Base-by-base conservation (phyloP, 2,888 invertebrate genomes). In the Leptinotarsa tumamoca region DNA sequence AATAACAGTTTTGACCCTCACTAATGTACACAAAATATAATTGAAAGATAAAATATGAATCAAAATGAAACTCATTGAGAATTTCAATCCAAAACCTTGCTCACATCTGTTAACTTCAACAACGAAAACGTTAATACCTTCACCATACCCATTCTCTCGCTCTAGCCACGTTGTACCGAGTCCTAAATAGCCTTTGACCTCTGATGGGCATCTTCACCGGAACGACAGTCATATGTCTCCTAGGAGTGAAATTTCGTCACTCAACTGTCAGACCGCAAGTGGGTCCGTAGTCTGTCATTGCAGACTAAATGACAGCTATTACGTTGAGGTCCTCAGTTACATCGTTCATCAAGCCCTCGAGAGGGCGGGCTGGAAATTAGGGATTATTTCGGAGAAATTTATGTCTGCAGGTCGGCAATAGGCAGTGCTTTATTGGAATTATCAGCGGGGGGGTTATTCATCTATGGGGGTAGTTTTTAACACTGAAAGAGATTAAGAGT, bases 281-380 rank as follows among this genome's bases (percentile, higher is more conserved):
- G 73, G 81, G 82, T 76, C 79, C 76, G 79, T 75, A 79, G 72
- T 82, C 72, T 77, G 79, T 82, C 83, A 82, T 82, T 79, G 75
- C 79, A 67, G 67, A 71, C 78, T 82, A 80, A 82, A 79, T 78
- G 77, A 80, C 81, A 61, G 74, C 80, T 79, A 83, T 82, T 83
- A 82, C 75, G 79, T 78, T 80, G 75, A 78, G 80, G 77, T 78
- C 73, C 75, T 70, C 70, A 72, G 80, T 72, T 78, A 76, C 78
- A 71, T 76, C 82, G 77, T 82, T 75, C 71, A 80, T 82, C 82
- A 81, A 79, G 76, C 73, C 78, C 72, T 69, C 66, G 27, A 58
- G 43, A 70, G 71, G 71, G 49, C 49, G 50, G 61, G 71, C 50
- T 68, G 21, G 68, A 56, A 72, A 69, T 72, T 75, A 75, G 75